These are phyloP conservation scores for Gavia stellata DNA, from an alignment of 2,113 vertebrate genomes.

Conservation along the genomic window DNA sequence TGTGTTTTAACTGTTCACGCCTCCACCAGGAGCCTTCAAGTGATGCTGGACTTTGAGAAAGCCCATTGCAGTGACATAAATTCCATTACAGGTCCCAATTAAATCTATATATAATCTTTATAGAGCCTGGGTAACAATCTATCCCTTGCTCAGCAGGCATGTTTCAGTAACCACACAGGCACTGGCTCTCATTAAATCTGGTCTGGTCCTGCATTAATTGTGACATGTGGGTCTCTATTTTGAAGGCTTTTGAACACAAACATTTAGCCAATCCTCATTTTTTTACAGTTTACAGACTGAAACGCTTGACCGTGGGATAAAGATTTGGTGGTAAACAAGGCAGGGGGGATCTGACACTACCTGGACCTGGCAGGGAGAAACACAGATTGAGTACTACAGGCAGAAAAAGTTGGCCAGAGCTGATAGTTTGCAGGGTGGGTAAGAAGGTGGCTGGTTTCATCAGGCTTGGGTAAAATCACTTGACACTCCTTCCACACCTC, in stretches of 20 bases:
- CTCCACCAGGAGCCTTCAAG: background rate
- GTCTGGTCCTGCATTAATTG: background rate
- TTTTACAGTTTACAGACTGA: background rate
- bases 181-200: background rate
- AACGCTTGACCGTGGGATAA: background rate
- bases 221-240: background rate
- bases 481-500: background rate
- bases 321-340: background rate
- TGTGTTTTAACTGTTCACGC: background rate
- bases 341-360: background rate
- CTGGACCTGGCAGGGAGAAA: background rate
- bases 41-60: background rate
- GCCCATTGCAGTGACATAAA: background rate
- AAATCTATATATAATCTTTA: conserved; percentile 47
- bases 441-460: background rate
- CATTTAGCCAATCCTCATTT: background rate
- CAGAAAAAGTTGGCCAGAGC: background rate
- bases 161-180: conserved; percentile 9
- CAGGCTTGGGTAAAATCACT: background rate
- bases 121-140: background rate
- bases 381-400: background rate
- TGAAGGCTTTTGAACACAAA: background rate
- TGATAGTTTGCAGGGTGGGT: background rate
- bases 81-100: conserved; percentile 43
- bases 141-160: background rate